These are phyloP conservation scores for Hypocryptadius cinnamomeus DNA, from an alignment of 2,113 vertebrate species.

Conservation along the genomic window DNA sequence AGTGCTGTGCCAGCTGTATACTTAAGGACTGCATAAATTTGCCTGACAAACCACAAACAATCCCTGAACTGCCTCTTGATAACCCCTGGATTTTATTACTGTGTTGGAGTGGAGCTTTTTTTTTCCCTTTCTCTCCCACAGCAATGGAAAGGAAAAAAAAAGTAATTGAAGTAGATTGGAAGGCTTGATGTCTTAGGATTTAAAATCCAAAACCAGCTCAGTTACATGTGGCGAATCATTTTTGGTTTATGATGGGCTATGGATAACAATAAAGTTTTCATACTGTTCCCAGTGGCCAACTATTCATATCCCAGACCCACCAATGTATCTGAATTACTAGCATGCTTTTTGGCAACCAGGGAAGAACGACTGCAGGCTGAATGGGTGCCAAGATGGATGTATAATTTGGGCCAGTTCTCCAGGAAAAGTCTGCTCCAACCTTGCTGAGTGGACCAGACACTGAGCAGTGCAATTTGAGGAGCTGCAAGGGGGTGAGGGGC, in stretches of 20 bases:
- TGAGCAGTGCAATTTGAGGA: neutral
- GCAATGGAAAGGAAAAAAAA: neutral
- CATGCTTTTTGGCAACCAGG: neutral
- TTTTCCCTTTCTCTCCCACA: neutral
- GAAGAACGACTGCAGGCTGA: constrained; percentile 2
- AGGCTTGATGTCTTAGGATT: neutral
- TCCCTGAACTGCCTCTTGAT: neutral
- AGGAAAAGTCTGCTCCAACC: neutral
- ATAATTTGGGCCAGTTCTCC: neutral
- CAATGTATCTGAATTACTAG: neutral
- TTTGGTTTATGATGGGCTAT: constrained; percentile 6
- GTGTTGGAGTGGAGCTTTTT: neutral
- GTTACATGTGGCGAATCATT: constrained; percentile 13
- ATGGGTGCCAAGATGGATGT: neutral
- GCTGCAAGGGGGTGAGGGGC: neutral
- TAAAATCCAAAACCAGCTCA: neutral
- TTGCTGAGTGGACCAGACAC: neutral
- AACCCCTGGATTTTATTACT: neutral
- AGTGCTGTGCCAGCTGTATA: neutral
- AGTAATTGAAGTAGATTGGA: neutral
- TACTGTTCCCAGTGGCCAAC: constrained; percentile 14
- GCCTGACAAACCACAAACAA: neutral
- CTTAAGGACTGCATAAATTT: neutral
- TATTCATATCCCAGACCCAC: constrained; percentile 22
- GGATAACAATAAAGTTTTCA: constrained; percentile 14